Evolutionary conservation across 2,113 vertebrate species (phyloP), one percentile per base, ranked within the genome.

Genomic region (Pseudorasbora parva): DNA sequence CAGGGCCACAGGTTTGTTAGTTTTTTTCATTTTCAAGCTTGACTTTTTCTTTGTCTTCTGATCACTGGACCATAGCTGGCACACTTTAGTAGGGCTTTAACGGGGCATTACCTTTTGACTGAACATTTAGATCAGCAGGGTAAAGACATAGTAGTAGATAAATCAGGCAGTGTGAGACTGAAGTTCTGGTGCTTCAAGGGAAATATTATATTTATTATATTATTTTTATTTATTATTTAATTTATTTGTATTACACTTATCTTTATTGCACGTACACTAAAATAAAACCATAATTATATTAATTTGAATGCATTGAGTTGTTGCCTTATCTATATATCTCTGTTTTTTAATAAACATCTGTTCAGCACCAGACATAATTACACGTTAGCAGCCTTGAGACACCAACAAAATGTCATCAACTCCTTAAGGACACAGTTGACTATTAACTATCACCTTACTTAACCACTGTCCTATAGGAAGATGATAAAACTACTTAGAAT

Each of bases 401-500:
- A 25, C 45, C 23, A 8, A 2, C 4, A 15, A 75, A 84, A 76
- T 49, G 69, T 66, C 45, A 83, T 12, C 25, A 75, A 27, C n/a
- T n/a, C 54, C 82, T 92, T 84, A 90, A 89, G 85, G 82, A 91
- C 84, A 89, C 81, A 82, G 15, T 37, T 51, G 85, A 84, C 78
- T 88, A 84, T 90, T 79, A 43, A 49, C 60, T 62, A 2, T 30
- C 43, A 78, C 51, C 80, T 85, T 78, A 90, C 0, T 23, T 90
- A 91, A 82, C 91, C 91, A 90, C 88, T 89, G 91, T 86, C 83
- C 74, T 87, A 81, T 90, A 69, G 85, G 86, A 91, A 92, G 91
- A 92, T 92, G 85, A 89, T 92, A 91, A 92, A 92, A 82, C 82
- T 89, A 89, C 88, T 88, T 87, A 87, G 89, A 88, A 82, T 84